These are phyloP conservation scores for Crypturellus undulatus DNA, from an alignment of 2,113 vertebrate species.

Conservation along the genomic window DNA sequence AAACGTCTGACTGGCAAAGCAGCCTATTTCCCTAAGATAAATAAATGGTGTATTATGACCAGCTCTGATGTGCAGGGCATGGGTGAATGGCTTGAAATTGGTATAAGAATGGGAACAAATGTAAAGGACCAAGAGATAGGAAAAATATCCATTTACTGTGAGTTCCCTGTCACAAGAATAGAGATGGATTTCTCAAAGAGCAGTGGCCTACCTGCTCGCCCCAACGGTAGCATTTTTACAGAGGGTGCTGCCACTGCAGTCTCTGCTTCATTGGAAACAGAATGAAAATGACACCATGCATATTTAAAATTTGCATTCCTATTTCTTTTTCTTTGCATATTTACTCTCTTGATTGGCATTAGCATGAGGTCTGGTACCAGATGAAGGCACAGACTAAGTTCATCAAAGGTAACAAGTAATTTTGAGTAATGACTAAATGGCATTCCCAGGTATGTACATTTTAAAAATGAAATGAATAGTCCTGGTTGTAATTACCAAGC, in stretches of 20 bases:
- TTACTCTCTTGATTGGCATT: slow-evolving; percentile 68
- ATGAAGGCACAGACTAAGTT: slow-evolving; percentile 68
- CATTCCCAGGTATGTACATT: slow-evolving; percentile 53
- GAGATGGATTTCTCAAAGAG: slow-evolving; percentile 22
- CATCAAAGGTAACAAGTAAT: slow-evolving; percentile 74
- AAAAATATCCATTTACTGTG: slow-evolving; percentile 15
- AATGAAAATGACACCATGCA: not conserved
- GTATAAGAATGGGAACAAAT: slow-evolving; percentile 51
- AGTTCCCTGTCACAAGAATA: slow-evolving; percentile 35
- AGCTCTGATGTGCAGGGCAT: slow-evolving; percentile 20
- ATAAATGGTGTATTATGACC: not conserved
- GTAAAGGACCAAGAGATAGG: not conserved
- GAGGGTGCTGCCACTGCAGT: not conserved
- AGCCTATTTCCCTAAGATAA: slow-evolving; percentile 16
- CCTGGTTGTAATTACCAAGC: slow-evolving; percentile 41
- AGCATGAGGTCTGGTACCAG: slow-evolving; percentile 34
- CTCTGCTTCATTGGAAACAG: not conserved
- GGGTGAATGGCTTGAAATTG: slow-evolving; percentile 21
- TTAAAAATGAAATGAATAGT: slow-evolving; percentile 52
- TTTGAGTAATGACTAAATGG: slow-evolving; percentile 67
- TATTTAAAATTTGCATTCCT: slow-evolving; percentile 25
- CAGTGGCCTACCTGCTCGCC: not conserved
- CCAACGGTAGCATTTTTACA: not conserved
- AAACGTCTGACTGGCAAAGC: not conserved
- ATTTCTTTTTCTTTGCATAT: slow-evolving; percentile 2